Conservation (phyloP, 2,888 invertebrate species). For the Diarsia dahlii region DNA sequence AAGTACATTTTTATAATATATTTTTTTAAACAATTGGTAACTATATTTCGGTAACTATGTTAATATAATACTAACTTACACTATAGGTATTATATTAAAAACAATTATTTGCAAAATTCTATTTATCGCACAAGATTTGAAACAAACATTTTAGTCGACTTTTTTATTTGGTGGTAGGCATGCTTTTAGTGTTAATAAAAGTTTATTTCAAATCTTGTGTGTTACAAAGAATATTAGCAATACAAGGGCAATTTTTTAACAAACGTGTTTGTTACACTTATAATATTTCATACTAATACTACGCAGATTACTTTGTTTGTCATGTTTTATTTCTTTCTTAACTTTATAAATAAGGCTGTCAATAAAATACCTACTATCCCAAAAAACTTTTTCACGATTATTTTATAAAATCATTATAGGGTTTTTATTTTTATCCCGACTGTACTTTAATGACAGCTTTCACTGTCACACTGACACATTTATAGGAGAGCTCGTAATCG, state of each 20-base stretch:
- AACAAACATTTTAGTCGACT: constrained; percentile 39
- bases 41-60: constrained; percentile 66
- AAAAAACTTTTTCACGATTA: background rate
- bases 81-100: constrained; percentile 60
- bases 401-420: background rate
- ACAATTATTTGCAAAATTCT: constrained; percentile 56
- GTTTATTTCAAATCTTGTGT: constrained; percentile 38
- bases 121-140: constrained; percentile 33
- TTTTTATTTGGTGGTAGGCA: constrained; percentile 40
- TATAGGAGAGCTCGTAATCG: constrained; percentile 22
- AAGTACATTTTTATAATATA: constrained; percentile 50
- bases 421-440: background rate
- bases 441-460: background rate
- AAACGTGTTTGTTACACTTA: constrained; percentile 49
- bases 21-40: constrained; percentile 66
- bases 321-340: constrained; percentile 14
- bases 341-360: background rate
- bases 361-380: background rate
- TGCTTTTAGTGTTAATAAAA: constrained; percentile 29
- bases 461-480: constrained; percentile 24
- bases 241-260: constrained; percentile 49
- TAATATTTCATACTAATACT: constrained; percentile 42
- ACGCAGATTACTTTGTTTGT: constrained; percentile 38
- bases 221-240: constrained; percentile 44
- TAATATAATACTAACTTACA: constrained; percentile 56